Evolutionary conservation across 35 echinoderm and acorn worm genomes (phyloP).

Genomic region (Ptychodera flava): DNA sequence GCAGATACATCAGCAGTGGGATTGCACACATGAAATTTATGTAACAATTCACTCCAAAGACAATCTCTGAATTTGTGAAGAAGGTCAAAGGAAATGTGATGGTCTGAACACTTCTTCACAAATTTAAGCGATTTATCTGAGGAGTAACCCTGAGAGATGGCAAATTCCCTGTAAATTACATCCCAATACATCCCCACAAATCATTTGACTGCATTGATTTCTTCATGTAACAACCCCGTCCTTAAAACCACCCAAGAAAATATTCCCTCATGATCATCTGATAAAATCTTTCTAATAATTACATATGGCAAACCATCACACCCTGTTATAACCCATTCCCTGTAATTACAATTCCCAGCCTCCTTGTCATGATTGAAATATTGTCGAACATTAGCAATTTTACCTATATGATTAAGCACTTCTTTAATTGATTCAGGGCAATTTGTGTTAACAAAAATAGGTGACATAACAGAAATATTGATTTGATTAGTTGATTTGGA

Average conservation of each 20-base stretch:
- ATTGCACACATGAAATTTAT: not conserved
- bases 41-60: not conserved
- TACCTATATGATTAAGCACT: not conserved
- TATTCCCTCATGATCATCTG: not conserved
- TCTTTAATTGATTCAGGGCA: not conserved
- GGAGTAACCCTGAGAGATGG: not conserved
- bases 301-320: not conserved
- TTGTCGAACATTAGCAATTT: no score
- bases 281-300: not conserved
- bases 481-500: not conserved
- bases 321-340: not conserved
- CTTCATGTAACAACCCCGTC: not conserved
- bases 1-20: not conserved
- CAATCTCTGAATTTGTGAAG: not conserved
- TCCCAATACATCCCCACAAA: not conserved
- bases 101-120: no score
- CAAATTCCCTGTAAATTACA: not conserved
- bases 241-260: not conserved
- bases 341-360: not conserved
- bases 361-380: no score
- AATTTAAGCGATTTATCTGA: not conserved
- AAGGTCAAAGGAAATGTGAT: not conserved
- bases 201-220: not conserved
- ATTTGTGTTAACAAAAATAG: not conserved
- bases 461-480: not conserved